These are phyloP conservation scores for Euglossa dilemma DNA, from an alignment of 1,140 invertebrate species.

Conservation along the genomic window DNA sequence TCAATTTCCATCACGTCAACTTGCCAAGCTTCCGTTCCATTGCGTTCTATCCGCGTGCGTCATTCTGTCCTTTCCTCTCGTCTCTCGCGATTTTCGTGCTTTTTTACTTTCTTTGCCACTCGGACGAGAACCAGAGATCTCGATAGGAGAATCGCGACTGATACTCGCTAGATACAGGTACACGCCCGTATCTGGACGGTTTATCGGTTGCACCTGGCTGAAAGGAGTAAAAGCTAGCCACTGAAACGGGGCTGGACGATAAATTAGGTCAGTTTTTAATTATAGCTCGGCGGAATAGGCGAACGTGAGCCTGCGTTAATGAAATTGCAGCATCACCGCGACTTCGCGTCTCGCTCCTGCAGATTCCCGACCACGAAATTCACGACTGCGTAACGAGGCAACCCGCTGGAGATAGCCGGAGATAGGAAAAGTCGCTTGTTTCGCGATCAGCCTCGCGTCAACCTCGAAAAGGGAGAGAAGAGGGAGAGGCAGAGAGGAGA, in stretches of 20 bases:
- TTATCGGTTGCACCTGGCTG: conserved; percentile 17
- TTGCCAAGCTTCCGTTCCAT: conserved; percentile 16
- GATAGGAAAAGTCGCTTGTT: neutral
- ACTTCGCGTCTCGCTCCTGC: too few species aligned
- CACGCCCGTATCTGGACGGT: neutral
- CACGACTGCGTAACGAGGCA: neutral
- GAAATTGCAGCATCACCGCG: neutral
- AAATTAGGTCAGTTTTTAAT: conserved; percentile 28
- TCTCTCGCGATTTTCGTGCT: neutral
- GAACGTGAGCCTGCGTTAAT: neutral
- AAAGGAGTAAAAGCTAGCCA: neutral
- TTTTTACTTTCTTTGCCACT: neutral
- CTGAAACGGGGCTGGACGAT: neutral
- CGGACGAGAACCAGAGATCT: too few species aligned
- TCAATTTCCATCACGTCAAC: conserved; percentile 71
- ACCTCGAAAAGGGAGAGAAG: neutral
- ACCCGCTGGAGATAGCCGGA: neutral
- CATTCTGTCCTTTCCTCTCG: too few species aligned
- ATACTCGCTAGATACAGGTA: neutral
- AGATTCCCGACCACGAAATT: neutral
- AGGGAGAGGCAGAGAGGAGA: neutral
- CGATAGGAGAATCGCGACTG: neutral
- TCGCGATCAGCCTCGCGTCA: neutral
- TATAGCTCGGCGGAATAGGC: neutral
- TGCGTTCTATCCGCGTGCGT: neutral